Conservation (phyloP, 1,140 invertebrate species). For the Sminthurinus signatus region DNA sequence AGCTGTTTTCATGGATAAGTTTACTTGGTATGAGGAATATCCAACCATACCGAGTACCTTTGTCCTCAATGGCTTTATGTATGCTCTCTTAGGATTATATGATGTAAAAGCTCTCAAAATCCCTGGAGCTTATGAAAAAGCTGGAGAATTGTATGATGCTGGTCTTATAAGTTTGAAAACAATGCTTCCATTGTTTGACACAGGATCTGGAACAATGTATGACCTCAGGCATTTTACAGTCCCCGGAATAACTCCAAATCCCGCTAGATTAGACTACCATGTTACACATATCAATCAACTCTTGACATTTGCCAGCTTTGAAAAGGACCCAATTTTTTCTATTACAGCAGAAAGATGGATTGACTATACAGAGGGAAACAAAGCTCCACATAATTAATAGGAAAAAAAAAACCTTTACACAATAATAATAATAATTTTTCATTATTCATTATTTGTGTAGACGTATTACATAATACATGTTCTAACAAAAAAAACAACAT, state of each 20-base stretch:
- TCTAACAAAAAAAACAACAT: too few relatives aligned
- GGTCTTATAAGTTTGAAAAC: constrained; percentile 83
- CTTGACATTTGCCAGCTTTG: constrained; percentile 78
- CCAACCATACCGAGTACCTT: constrained; percentile 90
- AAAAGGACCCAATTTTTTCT: constrained; percentile 72
- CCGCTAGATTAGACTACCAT: constrained; percentile 91
- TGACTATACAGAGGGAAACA: constrained; percentile 90
- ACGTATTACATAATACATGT: too few relatives aligned
- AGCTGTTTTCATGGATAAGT: constrained; percentile 73
- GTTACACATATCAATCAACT: constrained; percentile 96
- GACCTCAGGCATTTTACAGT: constrained; percentile 88
- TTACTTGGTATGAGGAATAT: constrained; percentile 95
- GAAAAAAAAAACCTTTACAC: too few relatives aligned
- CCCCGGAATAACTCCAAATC: constrained; percentile 75
- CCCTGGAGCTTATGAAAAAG: constrained; percentile 54
- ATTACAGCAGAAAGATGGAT: constrained; percentile 88
- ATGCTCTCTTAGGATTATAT: constrained; percentile 91
- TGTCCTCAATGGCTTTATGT: constrained; percentile 98
- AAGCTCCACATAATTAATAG: constrained; percentile 79
- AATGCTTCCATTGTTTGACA: constrained; percentile 88
- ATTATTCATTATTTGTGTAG: too few relatives aligned
- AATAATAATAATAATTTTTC: too few relatives aligned
- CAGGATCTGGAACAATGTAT: constrained; percentile 92
- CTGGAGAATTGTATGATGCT: constrained; percentile 68
- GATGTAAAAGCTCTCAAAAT: constrained; percentile 69